phyloP scores from a whole-genome alignment of 2,113 vertebrate species.

The Tylochromis polylepis region DNA sequence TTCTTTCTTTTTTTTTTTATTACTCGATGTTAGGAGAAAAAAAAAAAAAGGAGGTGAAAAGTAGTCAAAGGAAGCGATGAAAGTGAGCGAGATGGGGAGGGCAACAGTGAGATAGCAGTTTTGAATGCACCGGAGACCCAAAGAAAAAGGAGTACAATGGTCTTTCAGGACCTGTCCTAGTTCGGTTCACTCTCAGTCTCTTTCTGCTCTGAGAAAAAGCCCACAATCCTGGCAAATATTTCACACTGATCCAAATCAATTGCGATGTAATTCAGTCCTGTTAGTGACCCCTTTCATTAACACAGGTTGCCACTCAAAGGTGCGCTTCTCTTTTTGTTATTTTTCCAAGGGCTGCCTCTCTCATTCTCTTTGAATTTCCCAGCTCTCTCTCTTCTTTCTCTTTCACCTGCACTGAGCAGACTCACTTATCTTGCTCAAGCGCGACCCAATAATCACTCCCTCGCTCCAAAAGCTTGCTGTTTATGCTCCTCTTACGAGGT shows the following conservation, averaged over 20 bases:
- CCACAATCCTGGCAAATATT: constrained; percentile 15
- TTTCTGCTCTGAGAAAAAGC: constrained; percentile 36
- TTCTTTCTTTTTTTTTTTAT: not conserved
- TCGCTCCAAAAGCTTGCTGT: not conserved
- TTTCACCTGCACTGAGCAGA: constrained; percentile 9
- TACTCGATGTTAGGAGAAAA: not conserved
- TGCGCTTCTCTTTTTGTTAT: not conserved
- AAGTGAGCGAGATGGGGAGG: constrained; percentile 21
- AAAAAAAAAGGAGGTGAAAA: not conserved
- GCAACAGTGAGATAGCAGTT: constrained; percentile 63
- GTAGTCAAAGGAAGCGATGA: not conserved
- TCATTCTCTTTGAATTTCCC: not conserved
- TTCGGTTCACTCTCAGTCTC: constrained; percentile 30
- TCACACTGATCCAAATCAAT: constrained; percentile 29
- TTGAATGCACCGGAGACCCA: constrained; percentile 52
- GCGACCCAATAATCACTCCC: constrained; percentile 4
- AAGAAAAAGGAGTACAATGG: constrained; percentile 59
- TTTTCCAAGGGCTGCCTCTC: not conserved
- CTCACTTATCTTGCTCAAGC: not conserved
- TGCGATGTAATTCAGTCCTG: not conserved
- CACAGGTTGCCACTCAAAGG: not conserved
- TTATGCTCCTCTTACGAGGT: constrained; percentile 18
- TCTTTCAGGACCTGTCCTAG: constrained; percentile 70
- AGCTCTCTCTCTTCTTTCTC: not conserved
- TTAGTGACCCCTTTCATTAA: not conserved